Conservation (phyloP, 2,113 vertebrate species). For the Platanista minor region DNA sequence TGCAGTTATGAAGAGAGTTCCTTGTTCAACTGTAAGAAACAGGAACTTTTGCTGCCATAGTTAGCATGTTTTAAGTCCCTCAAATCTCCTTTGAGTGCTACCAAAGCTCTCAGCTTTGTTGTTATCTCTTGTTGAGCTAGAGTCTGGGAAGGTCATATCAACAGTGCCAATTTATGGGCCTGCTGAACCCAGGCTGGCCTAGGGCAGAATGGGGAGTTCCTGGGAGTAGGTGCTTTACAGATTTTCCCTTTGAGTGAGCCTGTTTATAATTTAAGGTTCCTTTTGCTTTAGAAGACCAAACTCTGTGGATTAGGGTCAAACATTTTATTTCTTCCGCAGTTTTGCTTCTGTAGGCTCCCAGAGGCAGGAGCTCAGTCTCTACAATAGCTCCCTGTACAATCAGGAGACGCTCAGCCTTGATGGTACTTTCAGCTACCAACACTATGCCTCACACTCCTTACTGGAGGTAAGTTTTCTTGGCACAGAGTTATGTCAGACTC, state of each 20-base stretch:
- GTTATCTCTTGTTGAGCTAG: slow-evolving; percentile 72
- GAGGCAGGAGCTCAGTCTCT: background rate
- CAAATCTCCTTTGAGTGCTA: slow-evolving; percentile 73
- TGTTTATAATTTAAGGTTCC: slow-evolving; percentile 25
- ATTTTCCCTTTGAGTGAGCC: slow-evolving; percentile 24
- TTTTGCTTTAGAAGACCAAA: slow-evolving; percentile 7
- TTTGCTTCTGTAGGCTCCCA: background rate
- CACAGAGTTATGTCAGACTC: background rate
- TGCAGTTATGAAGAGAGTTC: slow-evolving; percentile 67
- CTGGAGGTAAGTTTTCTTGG: background rate
- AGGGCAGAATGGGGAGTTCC: background rate
- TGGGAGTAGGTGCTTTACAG: slow-evolving; percentile 6
- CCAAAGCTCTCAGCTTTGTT: slow-evolving; percentile 71
- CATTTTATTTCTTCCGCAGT: background rate
- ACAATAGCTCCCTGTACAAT: background rate
- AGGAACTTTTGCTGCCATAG: slow-evolving; percentile 67
- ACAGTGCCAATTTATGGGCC: slow-evolving; percentile 67
- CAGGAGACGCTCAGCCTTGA: background rate
- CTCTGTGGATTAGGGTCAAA: background rate
- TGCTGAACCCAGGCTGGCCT: slow-evolving; percentile 22
- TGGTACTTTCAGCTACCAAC: background rate
- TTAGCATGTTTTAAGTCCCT: slow-evolving; percentile 66
- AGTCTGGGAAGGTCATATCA: slow-evolving; percentile 61
- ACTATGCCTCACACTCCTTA: background rate
- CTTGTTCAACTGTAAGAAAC: slow-evolving; percentile 57